A percentile compares a stretch with the other conserved stretches of the same genome.
phyloP scores from a whole-genome alignment of 2,888 invertebrate genomes.

The Seira ritae region DNA sequence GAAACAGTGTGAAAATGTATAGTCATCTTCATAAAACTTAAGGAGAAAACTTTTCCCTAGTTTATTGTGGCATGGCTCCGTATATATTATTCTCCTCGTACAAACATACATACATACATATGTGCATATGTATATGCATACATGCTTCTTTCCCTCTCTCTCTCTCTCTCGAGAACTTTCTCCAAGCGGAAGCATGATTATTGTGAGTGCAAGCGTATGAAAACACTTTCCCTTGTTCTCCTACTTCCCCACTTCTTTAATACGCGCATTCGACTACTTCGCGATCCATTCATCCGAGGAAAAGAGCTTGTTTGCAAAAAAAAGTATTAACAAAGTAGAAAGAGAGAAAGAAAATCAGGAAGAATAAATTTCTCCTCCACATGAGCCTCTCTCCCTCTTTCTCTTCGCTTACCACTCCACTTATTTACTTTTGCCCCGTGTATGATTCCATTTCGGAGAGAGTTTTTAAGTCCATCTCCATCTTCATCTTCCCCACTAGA shows the following conservation, averaged over 20 bases:
- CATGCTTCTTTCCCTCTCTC: background rate
- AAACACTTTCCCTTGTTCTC: slow-evolving; percentile 29
- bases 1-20: background rate
- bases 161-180: no score
- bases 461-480: background rate
- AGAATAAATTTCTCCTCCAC: background rate
- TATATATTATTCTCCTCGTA: no score
- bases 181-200: background rate
- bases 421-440: slow-evolving; percentile 6
- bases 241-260: slow-evolving; percentile 20
- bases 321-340: slow-evolving; percentile 14
- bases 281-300: slow-evolving; percentile 1
- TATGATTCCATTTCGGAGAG: background rate
- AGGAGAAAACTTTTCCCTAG: background rate
- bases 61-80: background rate
- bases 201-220: slow-evolving; percentile 1
- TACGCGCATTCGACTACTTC: no score
- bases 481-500: background rate
- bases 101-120: background rate
- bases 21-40: slow-evolving; percentile 11
- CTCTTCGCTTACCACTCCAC: background rate
- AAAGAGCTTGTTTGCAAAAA: slow-evolving; percentile 16
- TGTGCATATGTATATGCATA: background rate
- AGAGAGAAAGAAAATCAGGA: slow-evolving; percentile 8
- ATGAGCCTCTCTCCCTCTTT: background rate